These are phyloP conservation scores for Anguilla rostrata DNA, from an alignment of 2,113 vertebrate species.

Conservation along the genomic window DNA sequence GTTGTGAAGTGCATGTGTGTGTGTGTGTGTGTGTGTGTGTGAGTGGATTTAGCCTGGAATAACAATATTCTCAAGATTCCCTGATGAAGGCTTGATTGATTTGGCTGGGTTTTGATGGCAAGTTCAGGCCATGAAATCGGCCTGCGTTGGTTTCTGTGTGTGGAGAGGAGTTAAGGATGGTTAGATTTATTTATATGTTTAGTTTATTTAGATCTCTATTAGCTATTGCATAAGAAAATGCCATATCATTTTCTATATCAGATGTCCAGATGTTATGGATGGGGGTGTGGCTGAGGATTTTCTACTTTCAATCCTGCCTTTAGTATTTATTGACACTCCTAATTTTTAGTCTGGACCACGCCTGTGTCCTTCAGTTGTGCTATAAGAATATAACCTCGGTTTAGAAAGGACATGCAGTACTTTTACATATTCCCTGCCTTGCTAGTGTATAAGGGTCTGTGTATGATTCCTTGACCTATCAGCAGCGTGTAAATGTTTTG, in stretches of 20 bases:
- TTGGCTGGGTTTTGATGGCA: slow-evolving; percentile 12
- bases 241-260: not conserved
- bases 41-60: slow-evolving; percentile 37
- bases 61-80: not conserved
- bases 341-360: not conserved
- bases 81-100: slow-evolving; percentile 13
- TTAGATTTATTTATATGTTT: too few relatives aligned
- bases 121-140: not conserved
- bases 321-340: not conserved
- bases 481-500: not conserved
- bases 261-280: not conserved
- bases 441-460: not conserved
- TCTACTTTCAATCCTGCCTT: not conserved
- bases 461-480: not conserved
- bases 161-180: too few relatives aligned
- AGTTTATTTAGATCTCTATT: too few relatives aligned
- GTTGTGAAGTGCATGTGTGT: slow-evolving; percentile 20
- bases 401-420: not conserved
- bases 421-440: not conserved
- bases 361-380: not conserved
- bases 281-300: not conserved
- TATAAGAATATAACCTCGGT: not conserved
- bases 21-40: slow-evolving; percentile 22
- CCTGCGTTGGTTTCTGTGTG: too few relatives aligned
- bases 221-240: too few relatives aligned